These are phyloP conservation scores for Masticophis lateralis DNA, from an alignment of 2,797 vertebrate genomes.

Conservation along the genomic window DNA sequence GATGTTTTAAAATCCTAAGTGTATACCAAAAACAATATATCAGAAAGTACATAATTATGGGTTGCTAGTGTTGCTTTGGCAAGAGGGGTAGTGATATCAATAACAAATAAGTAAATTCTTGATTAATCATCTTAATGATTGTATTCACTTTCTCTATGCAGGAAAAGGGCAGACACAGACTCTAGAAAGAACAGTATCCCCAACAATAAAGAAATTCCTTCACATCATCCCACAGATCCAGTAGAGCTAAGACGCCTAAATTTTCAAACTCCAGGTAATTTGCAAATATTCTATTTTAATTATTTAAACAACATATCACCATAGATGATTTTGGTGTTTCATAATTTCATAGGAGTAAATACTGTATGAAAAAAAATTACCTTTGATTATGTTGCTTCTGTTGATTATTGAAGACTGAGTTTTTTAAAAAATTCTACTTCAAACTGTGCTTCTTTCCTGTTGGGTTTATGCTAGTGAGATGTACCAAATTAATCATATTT, in stretches of 20 bases:
- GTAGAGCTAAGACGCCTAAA: conserved; percentile 96
- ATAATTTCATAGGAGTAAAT: background rate
- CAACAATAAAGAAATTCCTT: conserved; percentile 93
- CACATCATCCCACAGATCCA: conserved; percentile 93
- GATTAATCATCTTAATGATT: background rate
- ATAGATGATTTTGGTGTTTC: background rate
- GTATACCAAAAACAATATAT: background rate
- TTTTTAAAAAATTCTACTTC: background rate
- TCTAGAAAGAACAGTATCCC: conserved; percentile 96
- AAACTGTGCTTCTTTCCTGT: background rate
- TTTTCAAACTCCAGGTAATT: conserved; percentile 96
- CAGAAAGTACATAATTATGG: background rate
- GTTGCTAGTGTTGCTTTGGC: background rate
- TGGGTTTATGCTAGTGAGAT: background rate
- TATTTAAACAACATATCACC: background rate
- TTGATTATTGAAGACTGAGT: background rate
- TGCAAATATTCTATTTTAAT: background rate
- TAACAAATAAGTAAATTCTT: background rate
- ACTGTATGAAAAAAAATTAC: background rate
- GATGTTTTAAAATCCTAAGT: background rate
- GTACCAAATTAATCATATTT: background rate
- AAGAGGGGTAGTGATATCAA: background rate
- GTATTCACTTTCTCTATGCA: conserved; percentile 63
- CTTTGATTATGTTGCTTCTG: background rate
- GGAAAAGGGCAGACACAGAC: conserved; percentile 95